Base-by-base conservation (phyloP, 2,797 vertebrate genomes). In the Carapus acus region DNA sequence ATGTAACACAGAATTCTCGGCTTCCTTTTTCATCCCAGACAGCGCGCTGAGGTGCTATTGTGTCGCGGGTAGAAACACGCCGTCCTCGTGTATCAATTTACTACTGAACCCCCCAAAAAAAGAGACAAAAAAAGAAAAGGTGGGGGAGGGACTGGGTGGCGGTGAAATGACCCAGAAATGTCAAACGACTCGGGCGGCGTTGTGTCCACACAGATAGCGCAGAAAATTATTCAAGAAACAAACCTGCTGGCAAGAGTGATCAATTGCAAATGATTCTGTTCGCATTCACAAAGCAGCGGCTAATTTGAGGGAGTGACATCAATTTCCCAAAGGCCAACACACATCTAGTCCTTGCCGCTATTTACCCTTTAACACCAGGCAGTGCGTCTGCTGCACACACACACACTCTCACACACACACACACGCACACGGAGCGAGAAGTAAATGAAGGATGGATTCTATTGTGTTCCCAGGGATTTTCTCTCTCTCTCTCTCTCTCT, bases 301-400 rank as follows among this genome's bases (percentile, higher is more conserved):
- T 86, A 86, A 88, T 88, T 87, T 83, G 60, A 79, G 65, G 53
- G 73, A 82, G 69, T 86, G 86, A 87, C 86, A 86, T 79, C 86
- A 87, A 88, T 88, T 88, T 87, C 73, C 81, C 77, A 68, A 52
- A 71, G 83, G 83, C 78, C 76, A 76, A 59, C 47, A 48, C 7
- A 44, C 52, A 51, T 62, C 43, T 38, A 19, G 49, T 62, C 54
- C 63, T 59, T 54, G 43, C 34, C 48, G 63, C 74, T 86, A 78
- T 88, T 87, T 87, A 86, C 83, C 65, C 69, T 76, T 77, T 83
- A 85, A 86, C 73, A 72, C 76, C 81, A 79, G 56, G 59, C 76
- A 81, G 20, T 48, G 65, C 43, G 21, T 62, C 59, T 62, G 22
- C 58, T 48, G 46, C 56, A 44, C 13, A 43, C 70, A 71, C 56